phyloP scores from a whole-genome alignment of 2,113 vertebrate species.

The Prunella fulvescens region DNA sequence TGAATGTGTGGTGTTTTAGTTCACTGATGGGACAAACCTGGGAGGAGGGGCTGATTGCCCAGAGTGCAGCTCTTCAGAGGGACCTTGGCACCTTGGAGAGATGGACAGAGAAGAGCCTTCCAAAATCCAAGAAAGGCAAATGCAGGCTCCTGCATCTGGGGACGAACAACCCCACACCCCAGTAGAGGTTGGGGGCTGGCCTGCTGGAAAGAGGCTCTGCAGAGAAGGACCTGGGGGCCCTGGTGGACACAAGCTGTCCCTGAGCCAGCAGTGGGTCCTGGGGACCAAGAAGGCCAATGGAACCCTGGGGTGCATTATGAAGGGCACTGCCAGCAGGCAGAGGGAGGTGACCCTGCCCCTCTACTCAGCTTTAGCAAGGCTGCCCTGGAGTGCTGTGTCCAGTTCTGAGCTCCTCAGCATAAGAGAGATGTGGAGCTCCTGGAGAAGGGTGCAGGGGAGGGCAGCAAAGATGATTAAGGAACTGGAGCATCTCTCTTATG shows the following conservation, averaged over 20 bases:
- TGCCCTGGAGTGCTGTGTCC: neutral
- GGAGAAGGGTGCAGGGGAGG: neutral
- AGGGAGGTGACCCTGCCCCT: neutral
- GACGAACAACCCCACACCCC: neutral
- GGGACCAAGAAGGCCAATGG: no score
- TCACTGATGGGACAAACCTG: neutral
- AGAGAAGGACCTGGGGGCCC: neutral
- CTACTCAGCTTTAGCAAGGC: neutral
- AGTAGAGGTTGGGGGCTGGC: no score
- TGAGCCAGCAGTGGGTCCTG: neutral
- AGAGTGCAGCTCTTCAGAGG: neutral
- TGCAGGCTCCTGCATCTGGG: neutral
- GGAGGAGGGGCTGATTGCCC: no score
- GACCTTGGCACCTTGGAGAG: neutral
- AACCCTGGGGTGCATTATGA: no score
- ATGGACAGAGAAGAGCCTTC: neutral
- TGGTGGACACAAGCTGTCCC: neutral
- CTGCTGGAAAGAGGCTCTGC: neutral
- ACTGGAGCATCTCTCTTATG: neutral
- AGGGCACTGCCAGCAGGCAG: neutral
- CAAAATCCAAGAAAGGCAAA: neutral
- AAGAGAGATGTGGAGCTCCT: neutral
- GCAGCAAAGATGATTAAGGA: neutral
- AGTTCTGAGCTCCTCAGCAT: neutral
- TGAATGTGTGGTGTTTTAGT: neutral